Percentiles rank a stretch among this genome's conserved stretches.
These are phyloP conservation scores for Portunus trituberculatus DNA, from an alignment of 1,140 invertebrate genomes.

Conservation along the genomic window DNA sequence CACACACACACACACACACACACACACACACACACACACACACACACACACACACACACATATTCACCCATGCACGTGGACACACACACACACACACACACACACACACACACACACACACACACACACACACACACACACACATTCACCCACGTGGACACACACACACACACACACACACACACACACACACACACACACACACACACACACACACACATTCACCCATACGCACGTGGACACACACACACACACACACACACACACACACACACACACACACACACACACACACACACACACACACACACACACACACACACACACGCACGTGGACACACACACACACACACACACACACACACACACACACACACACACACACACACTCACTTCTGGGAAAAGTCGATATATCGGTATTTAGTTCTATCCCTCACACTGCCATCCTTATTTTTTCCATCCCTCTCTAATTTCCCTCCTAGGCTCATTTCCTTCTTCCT, in stretches of 20 bases:
- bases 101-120: slow-evolving; percentile 39
- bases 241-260: slow-evolving; percentile 24
- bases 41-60: slow-evolving; percentile 39
- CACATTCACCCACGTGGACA: too few relatives aligned
- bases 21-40: slow-evolving; percentile 62
- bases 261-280: slow-evolving; percentile 55
- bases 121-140: slow-evolving; percentile 55
- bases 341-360: slow-evolving; percentile 60
- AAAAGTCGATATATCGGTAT: too few relatives aligned
- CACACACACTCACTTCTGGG: neutral
- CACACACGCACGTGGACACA: neutral
- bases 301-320: slow-evolving; percentile 26
- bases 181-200: slow-evolving; percentile 51
- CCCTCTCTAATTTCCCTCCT: too few relatives aligned
- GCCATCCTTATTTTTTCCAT: too few relatives aligned
- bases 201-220: slow-evolving; percentile 53
- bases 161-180: slow-evolving; percentile 48
- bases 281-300: slow-evolving; percentile 35
- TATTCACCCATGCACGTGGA: too few relatives aligned
- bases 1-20: slow-evolving; percentile 14
- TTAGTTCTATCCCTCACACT: too few relatives aligned
- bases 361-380: slow-evolving; percentile 55
- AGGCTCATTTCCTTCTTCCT: too few relatives aligned
- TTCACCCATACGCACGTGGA: too few relatives aligned
- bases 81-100: slow-evolving; percentile 62